phyloP scores from a whole-genome alignment of 2,888 invertebrate species.

The Hirtodrosophila duncani region DNA sequence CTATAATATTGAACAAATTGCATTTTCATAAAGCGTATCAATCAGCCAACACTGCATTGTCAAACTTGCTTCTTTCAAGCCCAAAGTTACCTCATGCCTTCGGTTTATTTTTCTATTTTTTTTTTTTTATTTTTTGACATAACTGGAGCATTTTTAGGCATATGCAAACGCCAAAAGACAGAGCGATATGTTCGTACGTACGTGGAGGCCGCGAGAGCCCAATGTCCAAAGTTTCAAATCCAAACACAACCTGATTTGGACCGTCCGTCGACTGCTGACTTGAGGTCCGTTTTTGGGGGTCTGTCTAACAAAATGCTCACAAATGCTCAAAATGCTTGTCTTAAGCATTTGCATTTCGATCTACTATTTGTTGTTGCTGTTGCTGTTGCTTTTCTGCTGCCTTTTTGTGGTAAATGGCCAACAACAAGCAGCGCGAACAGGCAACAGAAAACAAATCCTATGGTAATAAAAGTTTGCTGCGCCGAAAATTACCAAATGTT shows the following conservation, averaged over 20 bases:
- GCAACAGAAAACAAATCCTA: conserved; percentile 41
- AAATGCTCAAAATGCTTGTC: conserved; percentile 69
- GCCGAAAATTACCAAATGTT: conserved; percentile 58
- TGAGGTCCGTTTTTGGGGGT: conserved; percentile 16
- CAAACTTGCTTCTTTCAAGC: conserved; percentile 34
- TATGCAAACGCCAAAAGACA: conserved; percentile 22
- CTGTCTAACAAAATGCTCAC: conserved; percentile 67
- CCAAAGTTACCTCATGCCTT: conserved; percentile 49
- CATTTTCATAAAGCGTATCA: too few relatives aligned
- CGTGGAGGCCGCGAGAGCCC: too few relatives aligned
- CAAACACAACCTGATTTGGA: conserved; percentile 63
- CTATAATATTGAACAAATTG: too few relatives aligned
- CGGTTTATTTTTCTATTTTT: conserved; percentile 11
- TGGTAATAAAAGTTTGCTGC: conserved; percentile 66
- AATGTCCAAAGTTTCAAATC: too few relatives aligned
- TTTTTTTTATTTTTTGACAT: conserved; percentile 57
- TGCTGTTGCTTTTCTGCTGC: too few relatives aligned
- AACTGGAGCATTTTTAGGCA: conserved; percentile 54
- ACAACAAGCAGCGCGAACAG: conserved; percentile 19
- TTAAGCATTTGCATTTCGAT: conserved; percentile 70
- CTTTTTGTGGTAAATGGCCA: conserved; percentile 59
- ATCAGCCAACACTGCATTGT: too few relatives aligned
- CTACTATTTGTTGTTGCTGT: too few relatives aligned
- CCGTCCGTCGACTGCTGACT: conserved; percentile 2
- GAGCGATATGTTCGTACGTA: too few relatives aligned